Conservation (phyloP, 2,888 invertebrate species). For the Hoplodrina ambigua region DNA sequence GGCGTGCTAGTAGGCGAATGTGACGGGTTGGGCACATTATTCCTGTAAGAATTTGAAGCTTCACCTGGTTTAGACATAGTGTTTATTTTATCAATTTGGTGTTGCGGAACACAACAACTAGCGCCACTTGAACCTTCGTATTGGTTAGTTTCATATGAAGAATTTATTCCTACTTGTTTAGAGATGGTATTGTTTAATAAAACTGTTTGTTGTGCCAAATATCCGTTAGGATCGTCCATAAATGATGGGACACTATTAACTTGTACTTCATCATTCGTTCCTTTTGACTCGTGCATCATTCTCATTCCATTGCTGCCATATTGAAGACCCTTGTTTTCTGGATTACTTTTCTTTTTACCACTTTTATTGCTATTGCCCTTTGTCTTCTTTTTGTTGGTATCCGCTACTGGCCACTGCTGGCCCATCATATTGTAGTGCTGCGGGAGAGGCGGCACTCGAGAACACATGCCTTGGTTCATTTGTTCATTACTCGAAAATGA, state of each 20-base stretch:
- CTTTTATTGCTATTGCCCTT: conserved; percentile 85
- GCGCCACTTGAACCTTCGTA: conserved; percentile 74
- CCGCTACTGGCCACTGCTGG: conserved; percentile 85
- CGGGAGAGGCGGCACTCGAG: conserved; percentile 93
- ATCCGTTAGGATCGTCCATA: conserved; percentile 97
- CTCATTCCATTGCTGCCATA: conserved; percentile 82
- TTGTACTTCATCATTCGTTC: conserved; percentile 84
- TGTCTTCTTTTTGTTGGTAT: conserved; percentile 87
- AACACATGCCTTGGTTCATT: conserved; percentile 89
- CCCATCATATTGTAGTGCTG: conserved; percentile 90
- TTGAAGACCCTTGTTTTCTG: conserved; percentile 78
- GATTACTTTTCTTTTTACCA: conserved; percentile 86
- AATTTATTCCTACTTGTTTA: conserved; percentile 90
- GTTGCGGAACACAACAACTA: conserved; percentile 71
- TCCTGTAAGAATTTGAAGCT: conserved; percentile 76
- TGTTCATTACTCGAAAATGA: conserved; percentile 80
- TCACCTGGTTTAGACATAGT: conserved; percentile 74
- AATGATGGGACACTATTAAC: conserved; percentile 94
- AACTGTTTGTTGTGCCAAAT: conserved; percentile 97
- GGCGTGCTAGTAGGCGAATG: conserved; percentile 86
- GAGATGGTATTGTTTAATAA: conserved; percentile 95
- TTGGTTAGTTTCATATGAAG: conserved; percentile 78
- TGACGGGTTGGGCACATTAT: conserved; percentile 80
- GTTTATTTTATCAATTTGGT: conserved; percentile 78
- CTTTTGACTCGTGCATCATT: conserved; percentile 80